Percentiles rank a stretch among this genome's conserved stretches.
These are phyloP conservation scores for Neotragus pygmaeus DNA, from an alignment of 2,113 vertebrate genomes.

Conservation along the genomic window DNA sequence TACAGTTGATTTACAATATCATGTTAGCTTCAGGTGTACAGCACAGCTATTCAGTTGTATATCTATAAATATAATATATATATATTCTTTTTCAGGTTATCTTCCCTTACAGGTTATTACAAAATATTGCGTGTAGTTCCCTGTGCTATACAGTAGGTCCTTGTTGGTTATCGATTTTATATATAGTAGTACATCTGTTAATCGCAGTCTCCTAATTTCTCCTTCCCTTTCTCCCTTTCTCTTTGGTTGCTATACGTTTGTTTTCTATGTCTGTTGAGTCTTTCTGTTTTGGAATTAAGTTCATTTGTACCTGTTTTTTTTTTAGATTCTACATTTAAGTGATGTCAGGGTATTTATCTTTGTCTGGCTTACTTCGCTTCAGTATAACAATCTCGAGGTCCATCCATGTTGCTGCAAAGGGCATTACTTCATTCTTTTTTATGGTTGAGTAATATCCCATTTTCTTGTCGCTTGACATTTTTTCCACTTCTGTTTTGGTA, in stretches of 20 bases:
- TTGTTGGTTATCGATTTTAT: not conserved
- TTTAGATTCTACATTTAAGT: not conserved
- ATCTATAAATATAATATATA: not conserved
- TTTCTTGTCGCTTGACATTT: not conserved
- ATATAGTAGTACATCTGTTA: not conserved
- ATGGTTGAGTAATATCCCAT: not conserved
- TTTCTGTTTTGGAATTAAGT: not conserved
- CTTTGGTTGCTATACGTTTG: not conserved
- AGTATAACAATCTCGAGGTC: not conserved
- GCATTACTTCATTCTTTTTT: not conserved
- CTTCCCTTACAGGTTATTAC: not conserved
- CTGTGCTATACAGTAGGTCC: not conserved
- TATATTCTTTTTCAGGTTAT: not conserved
- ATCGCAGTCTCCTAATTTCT: not conserved
- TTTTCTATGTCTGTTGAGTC: not conserved
- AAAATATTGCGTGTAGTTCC: not conserved
- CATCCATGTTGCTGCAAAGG: not conserved
- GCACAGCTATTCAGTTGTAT: not conserved
- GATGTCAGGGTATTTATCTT: not conserved
- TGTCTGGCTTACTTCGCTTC: not conserved
- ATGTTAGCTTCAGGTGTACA: not conserved
- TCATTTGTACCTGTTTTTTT: not conserved
- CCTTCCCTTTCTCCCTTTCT: not conserved
- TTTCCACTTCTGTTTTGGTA: not conserved
- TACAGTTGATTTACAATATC: not conserved